Base-by-base conservation (phyloP, 2,797 vertebrate genomes). In the Gadopsis bispinosus region DNA sequence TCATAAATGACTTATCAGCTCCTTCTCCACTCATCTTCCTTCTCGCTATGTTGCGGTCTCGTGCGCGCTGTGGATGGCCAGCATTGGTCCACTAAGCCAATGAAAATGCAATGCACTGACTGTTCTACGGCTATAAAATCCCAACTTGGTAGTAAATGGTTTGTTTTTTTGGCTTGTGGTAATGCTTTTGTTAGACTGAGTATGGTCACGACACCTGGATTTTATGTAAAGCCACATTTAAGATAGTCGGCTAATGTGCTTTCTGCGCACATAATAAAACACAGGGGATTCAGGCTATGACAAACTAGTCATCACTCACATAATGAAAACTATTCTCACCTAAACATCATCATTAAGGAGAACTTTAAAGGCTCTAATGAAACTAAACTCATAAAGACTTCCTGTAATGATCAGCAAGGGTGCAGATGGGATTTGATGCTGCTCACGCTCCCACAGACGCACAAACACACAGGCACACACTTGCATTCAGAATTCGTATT, bases 1-100 rank as follows among this genome's bases (percentile, higher is more conserved):
- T 94, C 89, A 81, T 87, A 90, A 92, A 96, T 93, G 90, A 92
- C 91, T 96, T 93, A 93, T 92, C 73, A 93, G 91, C 83, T 87
- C 87, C 78, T 87, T 93, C 94, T 77, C 80, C 80, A 51, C 66
- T 69, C 84, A 53, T 67, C 74, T 90, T 78, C 73, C 56, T 83
- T 77, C 81, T 55, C 76, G 73, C 53, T 78, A 64, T 80, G 80
- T 81, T 80, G 74, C 77, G 83, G 93, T 69, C 79, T 50, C 59
- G 22, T 77, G 70, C 85, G 80, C 63, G 51, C 83, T 84, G 89
- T 81, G 88, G 91, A 87, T 87, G 94, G 78, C 83, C 91, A 60
- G 73, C 82, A 43, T 60, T 75, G 66, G 63, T 80, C 81, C 81
- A 70, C 26, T 20, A 48, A 79, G 56, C 73, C 77, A 53, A 80